These are phyloP conservation scores for Tachyglossus aculeatus DNA, from an alignment of 2,797 vertebrate genomes.

Conservation along the genomic window DNA sequence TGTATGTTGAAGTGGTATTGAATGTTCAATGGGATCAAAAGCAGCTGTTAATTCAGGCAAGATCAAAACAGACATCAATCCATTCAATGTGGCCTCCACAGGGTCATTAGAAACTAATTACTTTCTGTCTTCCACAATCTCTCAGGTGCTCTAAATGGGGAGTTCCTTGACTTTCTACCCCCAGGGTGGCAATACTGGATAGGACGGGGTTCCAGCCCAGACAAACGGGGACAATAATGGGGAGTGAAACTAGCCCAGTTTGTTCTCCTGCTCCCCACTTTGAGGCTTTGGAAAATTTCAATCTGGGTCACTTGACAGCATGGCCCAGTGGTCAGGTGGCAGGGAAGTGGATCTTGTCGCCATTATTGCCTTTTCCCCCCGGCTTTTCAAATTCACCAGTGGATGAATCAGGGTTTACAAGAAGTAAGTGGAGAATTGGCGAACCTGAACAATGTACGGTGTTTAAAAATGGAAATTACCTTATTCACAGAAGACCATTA, in stretches of 20 bases:
- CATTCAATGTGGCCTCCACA: slow-evolving; percentile 56
- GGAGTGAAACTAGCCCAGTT: neutral
- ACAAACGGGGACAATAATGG: neutral
- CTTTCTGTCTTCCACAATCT: slow-evolving; percentile 54
- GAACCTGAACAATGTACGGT: too few relatives aligned
- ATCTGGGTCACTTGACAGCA: too few relatives aligned
- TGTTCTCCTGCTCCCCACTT: neutral
- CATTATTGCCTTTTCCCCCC: too few relatives aligned
- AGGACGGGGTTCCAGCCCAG: neutral
- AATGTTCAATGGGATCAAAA: slow-evolving; percentile 29
- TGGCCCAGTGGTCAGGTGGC: too few relatives aligned
- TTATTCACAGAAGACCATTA: too few relatives aligned
- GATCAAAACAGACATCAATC: slow-evolving; percentile 66
- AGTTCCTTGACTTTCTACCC: slow-evolving; percentile 16
- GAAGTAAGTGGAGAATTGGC: too few relatives aligned
- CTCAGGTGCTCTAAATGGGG: slow-evolving; percentile 44
- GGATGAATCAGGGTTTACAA: too few relatives aligned
- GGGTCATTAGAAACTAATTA: slow-evolving; percentile 67
- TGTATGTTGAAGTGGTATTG: slow-evolving; percentile 19
- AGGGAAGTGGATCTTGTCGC: too few relatives aligned
- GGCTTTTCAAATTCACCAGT: too few relatives aligned
- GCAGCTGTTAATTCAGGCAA: slow-evolving; percentile 57
- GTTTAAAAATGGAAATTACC: too few relatives aligned
- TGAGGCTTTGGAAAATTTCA: too few relatives aligned
- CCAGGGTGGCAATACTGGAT: neutral